Base-by-base conservation (phyloP, 2,113 vertebrate genomes). In the Telmatochromis sp. region DNA sequence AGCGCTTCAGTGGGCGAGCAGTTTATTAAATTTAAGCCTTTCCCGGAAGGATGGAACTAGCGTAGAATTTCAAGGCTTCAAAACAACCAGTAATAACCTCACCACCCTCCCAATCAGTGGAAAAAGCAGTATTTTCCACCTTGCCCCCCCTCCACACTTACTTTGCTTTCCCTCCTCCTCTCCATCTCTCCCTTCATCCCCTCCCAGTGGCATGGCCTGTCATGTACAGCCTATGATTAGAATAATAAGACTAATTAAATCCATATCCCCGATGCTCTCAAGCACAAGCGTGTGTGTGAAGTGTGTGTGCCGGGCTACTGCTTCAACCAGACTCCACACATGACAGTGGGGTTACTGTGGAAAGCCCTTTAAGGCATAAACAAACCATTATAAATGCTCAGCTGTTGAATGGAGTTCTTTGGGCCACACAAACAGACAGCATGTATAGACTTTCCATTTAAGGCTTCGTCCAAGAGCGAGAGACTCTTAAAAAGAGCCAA, bases 371-470 rank as follows among this genome's bases (percentile, higher is more conserved):
- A 55, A 84, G 93, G 94, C 93, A 95, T 93, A 96, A 95, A 94
- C 93, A 96, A 90, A 91, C 93, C 92, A 94, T 95, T 94, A 92
- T 93, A 94, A 95, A 94, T 86, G 94, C 91, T 95, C 93, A 95
- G 93, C 92, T 95, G 94, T 91, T 93, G 84, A 89, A 95, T 63
- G 55, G 85, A 84, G 89, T 83, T 91, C 84, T 91, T 83, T 86
- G 85, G 91, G 89, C 82, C 86, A 87, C 87, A 58, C 90, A 94
- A 89, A 93, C 92, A 90, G 85, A 89, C 89, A 86, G 90, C 94
- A 92, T 54, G 89, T 93, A 96, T 95, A 96, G 94, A 92, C 95
- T 95, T 95, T 94, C 94, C 94, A 95, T 96, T 94, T 96, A 94
- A 94, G 94, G 94, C 87, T 17, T 45, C 7, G 83, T 93, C 85